Percentiles rank a stretch among this genome's conserved stretches.
Conservation (phyloP, 2,797 vertebrate genomes). For the Glossophaga mutica region DNA sequence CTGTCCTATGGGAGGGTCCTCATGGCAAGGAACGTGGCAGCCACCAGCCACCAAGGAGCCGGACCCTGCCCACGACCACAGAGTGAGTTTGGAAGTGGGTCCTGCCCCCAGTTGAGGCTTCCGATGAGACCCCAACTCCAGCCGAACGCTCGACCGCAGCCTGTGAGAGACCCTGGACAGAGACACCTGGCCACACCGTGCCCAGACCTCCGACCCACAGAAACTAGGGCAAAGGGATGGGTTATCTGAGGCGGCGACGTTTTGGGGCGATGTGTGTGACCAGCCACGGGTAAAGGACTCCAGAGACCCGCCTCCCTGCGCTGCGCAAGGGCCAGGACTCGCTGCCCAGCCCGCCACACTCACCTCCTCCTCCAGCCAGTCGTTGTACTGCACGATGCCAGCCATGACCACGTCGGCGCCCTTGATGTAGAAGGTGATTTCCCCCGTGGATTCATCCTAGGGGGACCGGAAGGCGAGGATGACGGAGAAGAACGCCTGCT, state of each 20-base stretch:
- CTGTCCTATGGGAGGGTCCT: not conserved
- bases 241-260: not conserved
- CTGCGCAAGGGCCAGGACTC: accelerated
- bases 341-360: accelerated
- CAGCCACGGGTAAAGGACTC: accelerated
- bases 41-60: too few relatives aligned
- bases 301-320: accelerated
- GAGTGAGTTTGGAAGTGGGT: not conserved
- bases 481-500: accelerated
- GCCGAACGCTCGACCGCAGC: accelerated
- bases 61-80: not conserved
- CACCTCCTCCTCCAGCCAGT: conserved; percentile 99
- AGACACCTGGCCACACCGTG: not conserved
- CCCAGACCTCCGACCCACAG: not conserved
- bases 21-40: accelerated
- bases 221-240: accelerated
- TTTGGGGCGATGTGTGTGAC: not conserved
- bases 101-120: not conserved
- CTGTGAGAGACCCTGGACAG: not conserved
- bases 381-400: conserved; percentile 97
- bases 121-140: not conserved
- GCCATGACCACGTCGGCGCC: conserved; percentile 97
- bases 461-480: not conserved
- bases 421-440: conserved; percentile 99
- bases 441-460: conserved; percentile 95